These are phyloP conservation scores for Hylomyscus alleni DNA, from an alignment of 2,797 vertebrate genomes.

Conservation along the genomic window DNA sequence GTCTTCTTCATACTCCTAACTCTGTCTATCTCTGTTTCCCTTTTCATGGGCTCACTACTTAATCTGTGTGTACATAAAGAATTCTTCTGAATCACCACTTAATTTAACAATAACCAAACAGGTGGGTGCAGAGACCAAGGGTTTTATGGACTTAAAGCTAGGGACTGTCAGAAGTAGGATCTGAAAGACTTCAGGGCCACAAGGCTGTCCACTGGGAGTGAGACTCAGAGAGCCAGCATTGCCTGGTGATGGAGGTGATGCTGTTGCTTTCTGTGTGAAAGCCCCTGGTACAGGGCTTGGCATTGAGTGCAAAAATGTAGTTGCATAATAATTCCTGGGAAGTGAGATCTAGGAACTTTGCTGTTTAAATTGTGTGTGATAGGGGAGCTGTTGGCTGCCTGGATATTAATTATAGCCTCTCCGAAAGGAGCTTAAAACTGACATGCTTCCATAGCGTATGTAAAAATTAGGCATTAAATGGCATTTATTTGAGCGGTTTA, in stretches of 20 bases:
- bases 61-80: neutral
- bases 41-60: neutral
- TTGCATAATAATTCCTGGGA: neutral
- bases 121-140: neutral
- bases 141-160: neutral
- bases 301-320: neutral
- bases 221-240: neutral
- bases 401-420: conserved; percentile 61
- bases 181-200: neutral
- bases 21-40: neutral
- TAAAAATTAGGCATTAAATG: conserved; percentile 64
- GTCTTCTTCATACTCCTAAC: neutral
- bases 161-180: neutral
- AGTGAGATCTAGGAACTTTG: conserved; percentile 48
- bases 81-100: neutral
- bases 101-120: neutral
- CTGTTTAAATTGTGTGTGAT: conserved; percentile 60
- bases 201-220: neutral
- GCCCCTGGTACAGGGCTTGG: neutral
- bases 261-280: neutral
- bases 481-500: conserved; percentile 64
- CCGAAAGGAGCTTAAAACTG: conserved; percentile 61
- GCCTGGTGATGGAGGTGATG: too few species aligned
- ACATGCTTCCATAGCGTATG: conserved; percentile 49
- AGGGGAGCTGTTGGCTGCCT: conserved; percentile 51